Evolutionary conservation across 2,797 vertebrate species (phyloP).

Genomic region (Dryobates pubescens): DNA sequence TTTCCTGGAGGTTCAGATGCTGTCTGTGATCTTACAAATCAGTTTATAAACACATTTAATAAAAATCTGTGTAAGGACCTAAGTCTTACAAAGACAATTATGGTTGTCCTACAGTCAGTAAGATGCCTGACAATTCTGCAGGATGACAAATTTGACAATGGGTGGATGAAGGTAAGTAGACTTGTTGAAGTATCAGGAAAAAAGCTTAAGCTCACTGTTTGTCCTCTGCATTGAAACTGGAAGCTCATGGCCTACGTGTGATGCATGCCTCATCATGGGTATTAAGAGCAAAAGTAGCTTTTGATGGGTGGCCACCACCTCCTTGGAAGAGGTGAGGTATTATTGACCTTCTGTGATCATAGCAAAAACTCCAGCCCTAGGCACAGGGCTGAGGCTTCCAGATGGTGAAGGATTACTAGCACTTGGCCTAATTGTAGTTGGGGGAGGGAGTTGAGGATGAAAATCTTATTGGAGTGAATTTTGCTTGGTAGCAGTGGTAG

Average conservation of each 20-base stretch:
- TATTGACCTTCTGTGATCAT: neutral
- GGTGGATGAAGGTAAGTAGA: neutral
- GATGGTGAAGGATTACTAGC: neutral
- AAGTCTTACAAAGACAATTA: neutral
- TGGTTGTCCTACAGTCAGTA: neutral
- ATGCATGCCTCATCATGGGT: neutral
- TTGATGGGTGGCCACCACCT: neutral
- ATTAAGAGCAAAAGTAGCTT: neutral
- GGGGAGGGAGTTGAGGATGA: neutral
- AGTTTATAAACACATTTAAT: conserved; percentile 39
- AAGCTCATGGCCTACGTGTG: neutral
- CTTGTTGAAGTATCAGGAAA: neutral
- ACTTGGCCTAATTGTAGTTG: neutral
- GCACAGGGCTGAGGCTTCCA: neutral
- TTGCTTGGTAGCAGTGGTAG: neutral
- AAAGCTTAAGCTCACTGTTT: neutral
- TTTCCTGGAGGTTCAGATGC: conserved; percentile 10
- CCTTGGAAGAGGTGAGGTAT: neutral
- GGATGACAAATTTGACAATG: no score
- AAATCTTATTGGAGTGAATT: neutral
- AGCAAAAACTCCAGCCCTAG: neutral
- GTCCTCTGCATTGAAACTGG: neutral
- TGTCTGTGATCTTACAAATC: conserved; percentile 17
- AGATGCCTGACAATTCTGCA: neutral
- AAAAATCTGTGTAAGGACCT: neutral